A percentile compares a stretch with the other conserved stretches of the same genome.
Evolutionary conservation across 2,797 vertebrate species (phyloP).

Genomic region (Xiphophorus birchmanni): DNA sequence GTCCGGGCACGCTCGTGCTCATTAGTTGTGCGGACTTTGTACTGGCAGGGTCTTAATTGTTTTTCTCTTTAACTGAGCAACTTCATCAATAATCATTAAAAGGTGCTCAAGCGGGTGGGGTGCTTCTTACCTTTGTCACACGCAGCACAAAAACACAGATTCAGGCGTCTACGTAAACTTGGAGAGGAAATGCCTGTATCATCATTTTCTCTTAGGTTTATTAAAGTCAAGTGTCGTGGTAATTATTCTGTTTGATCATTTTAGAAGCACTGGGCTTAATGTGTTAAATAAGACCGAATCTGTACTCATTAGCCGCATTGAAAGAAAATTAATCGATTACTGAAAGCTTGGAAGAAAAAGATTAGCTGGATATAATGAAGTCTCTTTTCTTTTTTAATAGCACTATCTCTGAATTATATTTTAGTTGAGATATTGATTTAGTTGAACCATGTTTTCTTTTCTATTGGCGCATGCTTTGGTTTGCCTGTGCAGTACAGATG

Average conservation of each 20-base stretch:
- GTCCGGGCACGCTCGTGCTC: conserved; percentile 64
- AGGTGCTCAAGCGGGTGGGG: conserved; percentile 68
- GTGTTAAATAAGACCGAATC: conserved; percentile 23
- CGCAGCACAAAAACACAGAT: conserved; percentile 11
- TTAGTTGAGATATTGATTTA: conserved; percentile 15
- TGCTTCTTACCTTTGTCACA: conserved; percentile 46
- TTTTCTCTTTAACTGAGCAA: conserved; percentile 82
- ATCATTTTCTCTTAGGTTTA: conserved; percentile 27
- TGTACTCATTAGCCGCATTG: conserved; percentile 15
- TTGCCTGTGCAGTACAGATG: conserved; percentile 39
- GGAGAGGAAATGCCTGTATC: neutral
- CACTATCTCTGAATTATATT: conserved; percentile 15
- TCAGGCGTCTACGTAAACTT: conserved; percentile 5
- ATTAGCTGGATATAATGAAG: neutral
- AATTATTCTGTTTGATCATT: conserved; percentile 30
- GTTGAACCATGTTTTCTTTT: conserved; percentile 28
- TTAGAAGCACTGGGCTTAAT: conserved; percentile 12
- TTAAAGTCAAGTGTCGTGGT: conserved; percentile 18
- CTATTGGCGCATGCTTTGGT: conserved; percentile 15
- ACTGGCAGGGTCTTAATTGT: conserved; percentile 77
- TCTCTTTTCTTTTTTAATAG: conserved; percentile 3
- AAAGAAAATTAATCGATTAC: conserved; percentile 21
- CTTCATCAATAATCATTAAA: conserved; percentile 86
- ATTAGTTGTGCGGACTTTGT: conserved; percentile 74
- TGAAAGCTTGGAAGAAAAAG: conserved; percentile 9